These are phyloP conservation scores for Protonibea diacanthus DNA, from an alignment of 2,797 vertebrate genomes.

Conservation along the genomic window DNA sequence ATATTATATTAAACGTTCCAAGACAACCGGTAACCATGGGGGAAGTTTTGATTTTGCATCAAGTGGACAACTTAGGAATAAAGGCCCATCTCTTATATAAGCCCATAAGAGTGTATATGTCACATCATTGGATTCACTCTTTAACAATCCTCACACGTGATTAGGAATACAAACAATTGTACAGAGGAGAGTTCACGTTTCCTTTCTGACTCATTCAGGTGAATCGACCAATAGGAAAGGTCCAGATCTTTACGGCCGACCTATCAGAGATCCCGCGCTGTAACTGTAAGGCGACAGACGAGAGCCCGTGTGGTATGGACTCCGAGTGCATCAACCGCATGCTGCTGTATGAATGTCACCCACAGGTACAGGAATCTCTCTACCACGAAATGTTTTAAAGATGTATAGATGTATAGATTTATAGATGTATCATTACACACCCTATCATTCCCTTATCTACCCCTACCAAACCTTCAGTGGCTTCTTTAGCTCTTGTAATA, in stretches of 20 bases:
- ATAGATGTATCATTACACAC: background rate
- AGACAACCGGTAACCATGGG: no score
- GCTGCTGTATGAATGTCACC: conserved; percentile 98
- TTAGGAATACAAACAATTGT: background rate
- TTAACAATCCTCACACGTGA: background rate
- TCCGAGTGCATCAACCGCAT: conserved; percentile 99
- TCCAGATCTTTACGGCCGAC: conserved; percentile 97
- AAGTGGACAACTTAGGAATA: no score
- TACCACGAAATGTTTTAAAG: background rate
- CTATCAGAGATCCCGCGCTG: conserved; percentile 95
- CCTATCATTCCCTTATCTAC: no score
- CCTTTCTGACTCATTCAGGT: conserved; percentile 81
- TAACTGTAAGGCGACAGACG: conserved; percentile 95
- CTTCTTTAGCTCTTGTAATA: background rate
- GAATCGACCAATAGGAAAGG: conserved; percentile 95
- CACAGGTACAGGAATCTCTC: conserved; percentile 80
- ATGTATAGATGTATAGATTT: background rate
- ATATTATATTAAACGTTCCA: no score
- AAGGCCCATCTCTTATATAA: no score
- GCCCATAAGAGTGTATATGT: background rate
- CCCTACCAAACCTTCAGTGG: background rate
- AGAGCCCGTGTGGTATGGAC: conserved; percentile 95
- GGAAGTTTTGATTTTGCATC: no score
- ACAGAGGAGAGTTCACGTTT: background rate
- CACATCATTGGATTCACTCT: background rate